A percentile compares a stretch with the other conserved stretches of the same genome.
These are phyloP conservation scores for Platerodrilus igneus DNA, from an alignment of 2,888 invertebrate species.

Conservation along the genomic window DNA sequence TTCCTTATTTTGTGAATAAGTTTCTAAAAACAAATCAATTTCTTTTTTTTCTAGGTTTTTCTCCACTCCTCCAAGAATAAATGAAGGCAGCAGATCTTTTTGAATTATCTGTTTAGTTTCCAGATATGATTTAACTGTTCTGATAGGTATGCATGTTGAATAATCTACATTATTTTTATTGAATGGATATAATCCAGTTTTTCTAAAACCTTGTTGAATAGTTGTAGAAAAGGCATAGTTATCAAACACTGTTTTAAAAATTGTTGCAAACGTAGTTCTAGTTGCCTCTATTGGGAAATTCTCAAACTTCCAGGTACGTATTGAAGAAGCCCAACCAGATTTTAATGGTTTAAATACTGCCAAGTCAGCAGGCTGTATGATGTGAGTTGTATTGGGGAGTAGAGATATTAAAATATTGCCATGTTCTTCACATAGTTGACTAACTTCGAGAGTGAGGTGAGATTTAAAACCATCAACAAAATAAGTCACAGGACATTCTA, in stretches of 20 bases:
- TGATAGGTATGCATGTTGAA: too few relatives aligned
- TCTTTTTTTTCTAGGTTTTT: too few relatives aligned
- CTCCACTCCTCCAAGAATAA: too few relatives aligned
- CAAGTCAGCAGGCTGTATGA: slow-evolving; percentile 16
- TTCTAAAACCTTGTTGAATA: too few relatives aligned
- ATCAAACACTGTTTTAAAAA: slow-evolving; percentile 14
- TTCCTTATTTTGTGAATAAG: too few relatives aligned
- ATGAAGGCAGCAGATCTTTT: too few relatives aligned
- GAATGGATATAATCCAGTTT: too few relatives aligned
- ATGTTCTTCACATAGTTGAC: slow-evolving; percentile 30
- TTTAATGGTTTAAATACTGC: slow-evolving; percentile 16
- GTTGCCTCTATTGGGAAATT: slow-evolving; percentile 15
- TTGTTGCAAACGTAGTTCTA: slow-evolving; percentile 10
- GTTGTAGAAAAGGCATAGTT: too few relatives aligned
- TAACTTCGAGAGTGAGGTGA: slow-evolving; percentile 29
- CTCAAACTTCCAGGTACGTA: slow-evolving; percentile 13
- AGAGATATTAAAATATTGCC: slow-evolving; percentile 12
- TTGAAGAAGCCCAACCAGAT: slow-evolving; percentile 5
- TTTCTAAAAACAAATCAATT: too few relatives aligned
- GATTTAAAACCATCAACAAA: slow-evolving; percentile 35
- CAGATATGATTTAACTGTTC: too few relatives aligned
- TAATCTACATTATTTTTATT: too few relatives aligned
- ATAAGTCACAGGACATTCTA: slow-evolving; percentile 27
- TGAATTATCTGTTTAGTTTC: too few relatives aligned
- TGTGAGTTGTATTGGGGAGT: slow-evolving; percentile 15